Conservation (phyloP, 2,888 invertebrate species). For the Dorcus hopei region DNA sequence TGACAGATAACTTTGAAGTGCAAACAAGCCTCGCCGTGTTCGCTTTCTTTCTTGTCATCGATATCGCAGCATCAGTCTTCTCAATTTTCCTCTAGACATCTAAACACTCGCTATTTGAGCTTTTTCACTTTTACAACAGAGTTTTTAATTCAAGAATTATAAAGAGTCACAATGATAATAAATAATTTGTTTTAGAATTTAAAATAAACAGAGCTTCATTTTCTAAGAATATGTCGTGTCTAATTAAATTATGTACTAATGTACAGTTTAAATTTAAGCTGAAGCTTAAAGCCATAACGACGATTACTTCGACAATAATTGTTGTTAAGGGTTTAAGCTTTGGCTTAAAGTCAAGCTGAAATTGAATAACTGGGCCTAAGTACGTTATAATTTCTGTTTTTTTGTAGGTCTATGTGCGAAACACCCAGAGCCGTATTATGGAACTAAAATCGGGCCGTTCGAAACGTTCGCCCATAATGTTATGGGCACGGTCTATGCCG, state of each 20-base stretch:
- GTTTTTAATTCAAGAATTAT: too few species aligned
- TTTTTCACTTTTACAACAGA: background rate
- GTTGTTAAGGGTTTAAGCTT: too few species aligned
- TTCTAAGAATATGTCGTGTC: too few species aligned
- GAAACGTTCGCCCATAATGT: conserved; percentile 76
- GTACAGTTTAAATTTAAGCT: too few species aligned
- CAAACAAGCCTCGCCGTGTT: conserved; percentile 38
- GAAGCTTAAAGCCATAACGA: too few species aligned
- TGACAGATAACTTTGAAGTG: conserved; percentile 45
- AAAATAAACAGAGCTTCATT: too few species aligned
- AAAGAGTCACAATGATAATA: too few species aligned
- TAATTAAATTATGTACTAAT: too few species aligned
- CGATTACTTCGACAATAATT: too few species aligned
- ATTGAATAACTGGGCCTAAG: too few species aligned
- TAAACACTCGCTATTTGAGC: background rate
- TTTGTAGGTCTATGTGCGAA: conserved; percentile 37
- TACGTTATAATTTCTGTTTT: conserved; percentile 6
- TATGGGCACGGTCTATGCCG: conserved; percentile 78
- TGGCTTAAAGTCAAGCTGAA: too few species aligned
- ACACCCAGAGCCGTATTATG: conserved; percentile 68
- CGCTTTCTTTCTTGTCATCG: conserved; percentile 15
- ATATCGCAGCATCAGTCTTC: background rate
- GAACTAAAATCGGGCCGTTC: conserved; percentile 71
- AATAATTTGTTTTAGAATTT: too few species aligned
- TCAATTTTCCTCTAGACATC: background rate